These are phyloP conservation scores for western clawed frog (Xenopus tropicalis) DNA, from an alignment of 2,113 vertebrate species.

Conservation along the genomic window UCB_Xtro_10.0 CM004443.2:108414001-108414500, in stretches of 20 bases:
- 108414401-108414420: slow-evolving; percentile 51
- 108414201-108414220: slow-evolving; percentile 49
- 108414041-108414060: slow-evolving; percentile 55
- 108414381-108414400: slow-evolving; percentile 49
- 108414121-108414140: slow-evolving; percentile 31
- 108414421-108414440: slow-evolving; percentile 52
- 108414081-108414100: neutral
- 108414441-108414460: slow-evolving; percentile 49
- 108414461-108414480: slow-evolving; percentile 53
- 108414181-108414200: slow-evolving; percentile 45
- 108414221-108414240: slow-evolving; percentile 40
- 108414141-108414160: slow-evolving; percentile 35
- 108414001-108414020: slow-evolving; percentile 32
- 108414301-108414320: slow-evolving; percentile 52
- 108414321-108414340: slow-evolving; percentile 52
- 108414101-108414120: slow-evolving; percentile 22
- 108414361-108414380: neutral
- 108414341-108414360: slow-evolving; percentile 44
- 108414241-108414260: slow-evolving; percentile 48
- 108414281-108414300: slow-evolving; percentile 60
- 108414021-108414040: slow-evolving; percentile 56
- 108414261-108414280: slow-evolving; percentile 45
- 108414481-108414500: slow-evolving; percentile 39
- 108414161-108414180: slow-evolving; percentile 36
- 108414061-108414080: neutral